Percentiles rank a stretch among this genome's conserved stretches.
Conservation (phyloP, 2,888 invertebrate species). For the Coelopa pilipes region DNA sequence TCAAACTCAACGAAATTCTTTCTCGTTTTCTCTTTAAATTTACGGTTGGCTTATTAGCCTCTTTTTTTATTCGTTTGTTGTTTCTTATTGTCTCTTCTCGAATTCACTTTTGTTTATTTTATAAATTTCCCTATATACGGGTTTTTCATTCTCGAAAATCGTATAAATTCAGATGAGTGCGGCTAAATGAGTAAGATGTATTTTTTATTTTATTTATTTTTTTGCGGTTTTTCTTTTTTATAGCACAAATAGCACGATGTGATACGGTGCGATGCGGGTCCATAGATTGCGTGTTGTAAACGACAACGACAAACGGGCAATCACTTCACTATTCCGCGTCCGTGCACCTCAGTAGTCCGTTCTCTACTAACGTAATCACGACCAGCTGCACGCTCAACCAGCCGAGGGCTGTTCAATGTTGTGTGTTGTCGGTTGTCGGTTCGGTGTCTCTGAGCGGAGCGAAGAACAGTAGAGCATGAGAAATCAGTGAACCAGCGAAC, state of each 20-base stretch:
- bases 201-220: neutral
- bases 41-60: neutral
- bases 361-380: conserved; percentile 29
- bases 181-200: too few relatives aligned
- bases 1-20: conserved; percentile 6
- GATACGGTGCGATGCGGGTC: neutral
- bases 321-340: conserved; percentile 18
- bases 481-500: conserved; percentile 29
- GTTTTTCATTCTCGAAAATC: conserved; percentile 10
- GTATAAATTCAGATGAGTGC: conserved; percentile 12
- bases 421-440: too few relatives aligned
- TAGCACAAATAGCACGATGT: conserved; percentile 6
- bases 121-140: neutral
- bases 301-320: neutral
- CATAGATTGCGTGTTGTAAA: neutral
- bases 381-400: too few relatives aligned
- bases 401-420: neutral
- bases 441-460: too few relatives aligned
- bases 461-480: conserved; percentile 20
- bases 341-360: conserved; percentile 6
- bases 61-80: neutral
- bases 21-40: neutral
- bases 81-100: neutral
- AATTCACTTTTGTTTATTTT: conserved; percentile 11
- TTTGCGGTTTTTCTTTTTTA: conserved; percentile 8